phyloP scores from a whole-genome alignment of 2,797 vertebrate genomes.

The Avahi laniger region DNA sequence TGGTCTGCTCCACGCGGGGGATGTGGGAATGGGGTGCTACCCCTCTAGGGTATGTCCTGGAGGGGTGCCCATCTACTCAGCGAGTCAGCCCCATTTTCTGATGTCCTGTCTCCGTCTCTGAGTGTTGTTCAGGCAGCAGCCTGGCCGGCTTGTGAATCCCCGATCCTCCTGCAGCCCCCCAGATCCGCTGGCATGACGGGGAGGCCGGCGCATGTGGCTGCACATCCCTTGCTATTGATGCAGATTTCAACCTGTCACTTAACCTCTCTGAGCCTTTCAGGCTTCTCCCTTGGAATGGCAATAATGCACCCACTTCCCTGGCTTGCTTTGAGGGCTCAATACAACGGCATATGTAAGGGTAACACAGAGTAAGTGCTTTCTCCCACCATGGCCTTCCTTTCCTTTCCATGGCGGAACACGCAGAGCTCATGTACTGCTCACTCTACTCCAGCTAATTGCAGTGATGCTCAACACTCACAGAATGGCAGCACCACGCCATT shows the following conservation, averaged over 20 bases:
- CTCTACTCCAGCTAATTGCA: no score
- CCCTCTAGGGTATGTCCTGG: not conserved
- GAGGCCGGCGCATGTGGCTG: not conserved
- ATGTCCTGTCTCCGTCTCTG: not conserved
- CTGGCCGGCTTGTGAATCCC: not conserved
- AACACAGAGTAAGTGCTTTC: not conserved
- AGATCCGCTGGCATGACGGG: not conserved
- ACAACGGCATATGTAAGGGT: not conserved
- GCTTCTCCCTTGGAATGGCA: not conserved
- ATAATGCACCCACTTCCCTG: not conserved
- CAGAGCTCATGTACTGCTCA: not conserved
- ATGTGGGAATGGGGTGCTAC: not conserved
- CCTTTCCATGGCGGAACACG: not conserved
- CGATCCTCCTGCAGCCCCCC: no score
- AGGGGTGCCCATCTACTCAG: not conserved
- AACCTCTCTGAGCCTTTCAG: not conserved
- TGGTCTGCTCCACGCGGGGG: not conserved
- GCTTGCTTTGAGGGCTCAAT: not conserved
- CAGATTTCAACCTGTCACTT: not conserved
- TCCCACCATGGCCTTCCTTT: accelerated
- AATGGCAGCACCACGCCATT: accelerated
- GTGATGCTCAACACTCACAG: not conserved
- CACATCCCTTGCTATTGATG: not conserved
- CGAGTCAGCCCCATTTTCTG: not conserved
- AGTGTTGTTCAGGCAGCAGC: not conserved